phyloP scores from a whole-genome alignment of 1,140 invertebrate genomes.

The Caerostris extrusa region DNA sequence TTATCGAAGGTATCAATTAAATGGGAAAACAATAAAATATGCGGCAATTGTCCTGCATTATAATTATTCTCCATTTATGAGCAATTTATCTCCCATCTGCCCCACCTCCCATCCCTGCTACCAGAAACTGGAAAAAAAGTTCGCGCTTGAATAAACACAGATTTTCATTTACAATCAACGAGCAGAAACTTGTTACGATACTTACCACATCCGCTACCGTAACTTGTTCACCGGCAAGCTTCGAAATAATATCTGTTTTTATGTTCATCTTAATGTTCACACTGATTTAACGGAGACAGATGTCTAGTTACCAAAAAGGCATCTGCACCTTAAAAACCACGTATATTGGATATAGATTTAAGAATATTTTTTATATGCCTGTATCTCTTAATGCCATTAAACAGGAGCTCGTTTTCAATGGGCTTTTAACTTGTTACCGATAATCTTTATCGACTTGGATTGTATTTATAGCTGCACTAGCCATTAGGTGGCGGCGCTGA shows the following conservation, averaged over 20 bases:
- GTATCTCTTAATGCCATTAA: neutral
- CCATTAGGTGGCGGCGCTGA: slow-evolving; percentile 17
- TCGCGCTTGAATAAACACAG: slow-evolving; percentile 39
- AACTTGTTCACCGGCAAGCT: neutral
- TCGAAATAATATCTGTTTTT: neutral
- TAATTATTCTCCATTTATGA: neutral
- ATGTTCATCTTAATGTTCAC: neutral
- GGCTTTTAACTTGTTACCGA: slow-evolving; percentile 29
- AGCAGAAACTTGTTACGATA: neutral
- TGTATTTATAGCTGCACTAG: neutral
- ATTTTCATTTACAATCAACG: neutral
- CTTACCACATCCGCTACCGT: neutral
- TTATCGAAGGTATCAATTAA: neutral
- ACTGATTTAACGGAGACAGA: neutral
- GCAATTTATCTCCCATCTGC: neutral
- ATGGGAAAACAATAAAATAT: neutral
- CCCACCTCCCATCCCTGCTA: neutral
- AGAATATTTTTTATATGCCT: neutral
- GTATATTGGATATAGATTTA: slow-evolving; percentile 10
- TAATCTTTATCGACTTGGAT: neutral
- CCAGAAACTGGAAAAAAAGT: neutral
- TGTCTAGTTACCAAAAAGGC: neutral
- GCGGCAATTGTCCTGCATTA: neutral
- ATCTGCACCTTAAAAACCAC: slow-evolving; percentile 15
- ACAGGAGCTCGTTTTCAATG: slow-evolving; percentile 35